Evolutionary conservation across 2,113 vertebrate species (phyloP).

Genomic region (Oreamnos americanus): DNA sequence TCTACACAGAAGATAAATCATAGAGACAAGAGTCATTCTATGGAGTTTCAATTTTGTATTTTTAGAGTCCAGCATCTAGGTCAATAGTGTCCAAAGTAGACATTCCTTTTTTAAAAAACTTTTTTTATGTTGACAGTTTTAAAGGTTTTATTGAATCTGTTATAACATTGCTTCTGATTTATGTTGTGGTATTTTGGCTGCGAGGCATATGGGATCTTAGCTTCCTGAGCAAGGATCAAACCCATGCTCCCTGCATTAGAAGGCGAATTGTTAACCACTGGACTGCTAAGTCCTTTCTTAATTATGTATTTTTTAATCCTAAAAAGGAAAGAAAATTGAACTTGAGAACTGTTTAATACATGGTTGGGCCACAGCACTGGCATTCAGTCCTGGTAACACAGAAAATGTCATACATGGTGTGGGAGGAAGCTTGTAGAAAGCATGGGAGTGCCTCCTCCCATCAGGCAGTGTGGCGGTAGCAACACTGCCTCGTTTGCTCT

Average conservation of each 20-base stretch:
- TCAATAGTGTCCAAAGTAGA: background rate
- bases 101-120: background rate
- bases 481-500: background rate
- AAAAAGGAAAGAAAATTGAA: background rate
- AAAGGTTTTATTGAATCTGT: background rate
- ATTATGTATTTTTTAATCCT: background rate
- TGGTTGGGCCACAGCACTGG: background rate
- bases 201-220: accelerated
- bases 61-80: background rate
- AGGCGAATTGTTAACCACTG: background rate
- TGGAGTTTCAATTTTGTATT: background rate
- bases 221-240: background rate
- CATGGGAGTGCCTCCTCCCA: background rate
- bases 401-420: accelerated
- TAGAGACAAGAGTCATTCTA: background rate
- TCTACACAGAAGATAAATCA: background rate
- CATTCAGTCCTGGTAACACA: background rate
- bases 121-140: background rate
- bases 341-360: background rate
- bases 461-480: accelerated
- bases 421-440: background rate
- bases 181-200: background rate
- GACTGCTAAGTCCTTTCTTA: background rate
- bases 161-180: background rate
- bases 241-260: background rate